phyloP scores from a whole-genome alignment of 2,113 vertebrate species.

The Dromas ardeola region DNA sequence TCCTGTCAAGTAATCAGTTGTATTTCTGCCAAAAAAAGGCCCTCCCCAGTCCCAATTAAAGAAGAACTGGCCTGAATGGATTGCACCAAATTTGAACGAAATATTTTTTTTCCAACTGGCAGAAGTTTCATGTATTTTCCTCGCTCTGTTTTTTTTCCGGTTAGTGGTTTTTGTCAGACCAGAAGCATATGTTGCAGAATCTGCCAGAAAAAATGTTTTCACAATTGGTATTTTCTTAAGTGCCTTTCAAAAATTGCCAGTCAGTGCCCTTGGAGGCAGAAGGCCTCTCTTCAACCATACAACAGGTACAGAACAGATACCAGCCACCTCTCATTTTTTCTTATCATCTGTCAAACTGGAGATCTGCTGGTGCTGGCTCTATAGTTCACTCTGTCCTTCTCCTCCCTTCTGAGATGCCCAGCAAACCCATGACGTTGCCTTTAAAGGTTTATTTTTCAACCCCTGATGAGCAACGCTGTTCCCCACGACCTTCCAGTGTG shows the following conservation, averaged over 20 bases:
- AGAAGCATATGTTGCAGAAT: neutral
- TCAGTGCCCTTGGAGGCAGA: neutral
- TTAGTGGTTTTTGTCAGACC: conserved; percentile 17
- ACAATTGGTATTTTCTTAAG: neutral
- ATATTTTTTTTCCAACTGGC: neutral
- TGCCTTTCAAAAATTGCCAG: neutral
- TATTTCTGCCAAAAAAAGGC: neutral
- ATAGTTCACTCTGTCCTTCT: neutral
- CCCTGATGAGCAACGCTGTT: neutral
- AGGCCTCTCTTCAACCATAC: neutral
- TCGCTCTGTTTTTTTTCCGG: neutral
- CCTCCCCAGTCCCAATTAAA: neutral
- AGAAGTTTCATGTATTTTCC: neutral
- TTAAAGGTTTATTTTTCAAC: neutral
- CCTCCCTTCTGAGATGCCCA: neutral
- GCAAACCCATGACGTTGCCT: neutral
- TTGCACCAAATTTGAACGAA: neutral
- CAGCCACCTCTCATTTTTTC: neutral
- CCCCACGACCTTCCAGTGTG: neutral
- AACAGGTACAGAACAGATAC: neutral
- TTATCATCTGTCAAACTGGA: neutral
- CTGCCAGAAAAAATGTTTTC: conserved; percentile 17
- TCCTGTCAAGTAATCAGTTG: neutral
- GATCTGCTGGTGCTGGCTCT: neutral
- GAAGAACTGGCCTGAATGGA: neutral